Base-by-base conservation (phyloP, 2,797 vertebrate genomes). In the Gallinago solitaria region DNA sequence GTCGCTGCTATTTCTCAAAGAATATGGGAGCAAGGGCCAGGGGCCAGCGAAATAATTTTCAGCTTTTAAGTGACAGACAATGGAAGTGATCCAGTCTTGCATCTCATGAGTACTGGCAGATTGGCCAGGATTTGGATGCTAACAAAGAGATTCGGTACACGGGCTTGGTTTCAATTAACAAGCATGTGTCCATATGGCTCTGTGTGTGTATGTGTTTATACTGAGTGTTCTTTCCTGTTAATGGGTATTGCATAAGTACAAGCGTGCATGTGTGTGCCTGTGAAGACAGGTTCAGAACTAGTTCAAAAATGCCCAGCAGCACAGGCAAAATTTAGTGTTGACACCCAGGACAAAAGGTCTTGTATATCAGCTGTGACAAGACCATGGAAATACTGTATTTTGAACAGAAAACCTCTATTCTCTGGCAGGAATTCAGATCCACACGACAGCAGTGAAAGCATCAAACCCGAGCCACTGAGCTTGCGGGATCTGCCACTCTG, bases 51-150 rank as follows among this genome's bases (percentile, higher is more conserved):
- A 92, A 82, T 32, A 53, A 79, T 93, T 90, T 48, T 90, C 56
- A 70, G 57, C 65, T 96, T 91, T 81, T 81, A 93, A 83, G 89
- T 75, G 92, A 78, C 83, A 97, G 93, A 93, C 86, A 90, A 65
- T 87, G 94, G 88, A 95, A 85, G n/a, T 75, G 20, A 87, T 57
- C 63, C 75, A 87, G 84, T 75, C 74, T 89, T 74, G 37, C 83
- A 67, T 92, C 71, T 90, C 41, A 5, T 39, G 69, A 89, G 83
- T 68, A 63, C 35, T 64, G 53, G 83, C 95, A 93, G 56, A 70
- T 43, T 48, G 77, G 54, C 77, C 3, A 4, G 56, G 54, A 93
- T 83, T 96, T 97, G 67, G 54, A 76, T 95, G 91, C 32, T 68
- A 64, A 91, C 70, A 67, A 91, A 96, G 48, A 94, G 41, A 61